phyloP scores from a whole-genome alignment of 37 sponge, comb jelly and placozoan genomes.

The Oopsacas minuta region DNA sequence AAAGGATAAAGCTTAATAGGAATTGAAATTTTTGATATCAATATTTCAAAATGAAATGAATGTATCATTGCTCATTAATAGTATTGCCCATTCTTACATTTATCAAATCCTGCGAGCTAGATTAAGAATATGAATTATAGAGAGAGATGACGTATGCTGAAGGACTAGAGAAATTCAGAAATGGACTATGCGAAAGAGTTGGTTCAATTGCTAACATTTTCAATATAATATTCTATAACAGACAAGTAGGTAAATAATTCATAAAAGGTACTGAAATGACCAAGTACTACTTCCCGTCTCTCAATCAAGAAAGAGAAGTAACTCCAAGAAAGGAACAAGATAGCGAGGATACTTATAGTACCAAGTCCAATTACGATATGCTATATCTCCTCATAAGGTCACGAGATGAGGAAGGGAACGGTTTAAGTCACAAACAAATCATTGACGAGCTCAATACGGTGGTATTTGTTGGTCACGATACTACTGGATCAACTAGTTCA shows the following conservation, averaged over 20 bases:
- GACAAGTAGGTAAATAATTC: background rate
- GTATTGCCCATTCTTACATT: no score
- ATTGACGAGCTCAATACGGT: background rate
- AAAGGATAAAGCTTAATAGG: no score
- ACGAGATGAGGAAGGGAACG: background rate
- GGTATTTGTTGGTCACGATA: conserved; percentile 18
- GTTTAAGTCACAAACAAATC: background rate
- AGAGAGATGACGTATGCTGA: background rate
- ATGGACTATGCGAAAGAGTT: background rate
- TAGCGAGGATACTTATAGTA: background rate
- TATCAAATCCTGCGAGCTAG: no score
- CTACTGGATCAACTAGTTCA: background rate
- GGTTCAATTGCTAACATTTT: no score
- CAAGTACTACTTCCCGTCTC: background rate
- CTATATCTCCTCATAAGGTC: background rate
- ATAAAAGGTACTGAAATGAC: background rate
- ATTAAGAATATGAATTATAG: no score
- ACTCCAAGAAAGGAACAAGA: background rate
- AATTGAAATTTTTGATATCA: no score
- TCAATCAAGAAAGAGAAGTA: background rate
- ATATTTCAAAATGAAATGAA: no score
- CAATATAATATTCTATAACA: background rate
- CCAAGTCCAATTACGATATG: background rate
- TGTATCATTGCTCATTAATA: no score
- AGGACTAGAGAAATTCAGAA: background rate